Base-by-base conservation (phyloP, 2,888 invertebrate species). In the Creontiades dilutus region DNA sequence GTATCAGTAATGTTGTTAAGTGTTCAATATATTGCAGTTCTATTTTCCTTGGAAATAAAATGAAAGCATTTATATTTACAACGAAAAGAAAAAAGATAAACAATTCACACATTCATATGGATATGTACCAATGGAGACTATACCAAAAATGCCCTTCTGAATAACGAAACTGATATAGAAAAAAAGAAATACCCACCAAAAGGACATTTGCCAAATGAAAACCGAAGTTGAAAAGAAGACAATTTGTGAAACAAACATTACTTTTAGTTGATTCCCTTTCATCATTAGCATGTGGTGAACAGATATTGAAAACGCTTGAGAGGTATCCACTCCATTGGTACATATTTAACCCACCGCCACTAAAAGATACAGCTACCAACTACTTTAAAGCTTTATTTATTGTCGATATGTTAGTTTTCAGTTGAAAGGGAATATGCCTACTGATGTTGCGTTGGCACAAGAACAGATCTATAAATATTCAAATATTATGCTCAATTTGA, bases 351-450 rank as follows among this genome's bases (percentile, higher is more conserved):
- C 85, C 85, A 28, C 85, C 85, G 85, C 85, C 85, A 57, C 61
- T 11, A 85, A 55, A 82, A 82, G 27, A 85, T 48, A 85, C 52
- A 85, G 61, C 85, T 85, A 85, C 19, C 27, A 85, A 85, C 85
- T 85, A 85, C 85, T 85, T 85, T 85, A 85, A 85, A 85, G 85
- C 85, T 85, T 85, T 61, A 61, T 85, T 85, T 57, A 57, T 23
- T 55, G 61, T 57, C 27, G 57, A 85, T 57, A 85, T 23, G 82
- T 82, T 82, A 85, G 61, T 61, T 85, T 82, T 82, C 52, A 19
- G 16, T 80, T 80, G 78, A 47, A 37, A 37, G 47, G 68, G 68
- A 68, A 23, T 27, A 68, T 68, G 68, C 68, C 68, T 23, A 61
- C 23, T 5, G 68, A 23, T 68, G 68, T 68, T 27, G 19, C 68